Evolutionary conservation across 2,888 invertebrate genomes (phyloP), one percentile per base, ranked within the genome.

Genomic region (Dynastes grantii): DNA sequence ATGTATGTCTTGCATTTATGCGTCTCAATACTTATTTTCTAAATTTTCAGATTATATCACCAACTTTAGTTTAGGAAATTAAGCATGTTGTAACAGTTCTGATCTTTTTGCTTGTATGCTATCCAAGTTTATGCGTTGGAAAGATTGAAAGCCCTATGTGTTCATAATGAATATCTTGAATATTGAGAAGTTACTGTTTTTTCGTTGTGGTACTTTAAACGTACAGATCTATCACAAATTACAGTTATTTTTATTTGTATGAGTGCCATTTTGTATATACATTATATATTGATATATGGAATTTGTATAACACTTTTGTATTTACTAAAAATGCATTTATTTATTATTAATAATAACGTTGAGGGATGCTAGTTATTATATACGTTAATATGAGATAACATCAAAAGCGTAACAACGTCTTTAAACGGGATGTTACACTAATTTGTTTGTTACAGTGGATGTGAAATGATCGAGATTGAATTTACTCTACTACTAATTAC

Each of bases 191-290:
- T 13, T 3, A 3, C 13, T 37, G 6, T 37, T 37, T 37, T 37
- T 37, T 5, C 45, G 45, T 45, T 45, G 29, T 67, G 2, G 8
- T 68, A 22, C 55, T 37, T 37, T 55, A 55, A 71, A 71, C 58
- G 37, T 58, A 58, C 71, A 55, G 40, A 32, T 58, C 71, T 71
- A 58, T 9, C 11, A 32, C 32, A 37, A 71, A 55, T n/a, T n/a
- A 37, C 51, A 49, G 32, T 55, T 68, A 53, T 61, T 70, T 77
- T 40, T 71, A 9, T 77, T 22, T 63, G 68, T 58, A 77, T 71
- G 77, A 49, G 77, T 77, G 77, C 77, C 77, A 77, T 77, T 77
- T 77, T 77, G 77, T 70, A 77, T 77, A 65, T 64, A 63, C 27
- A 77, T 77, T 77, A 70, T 77, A 77, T 77, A 70, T 13, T 64